Conservation (phyloP, 1,140 invertebrate genomes). For the Hycleus cichorii region DNA sequence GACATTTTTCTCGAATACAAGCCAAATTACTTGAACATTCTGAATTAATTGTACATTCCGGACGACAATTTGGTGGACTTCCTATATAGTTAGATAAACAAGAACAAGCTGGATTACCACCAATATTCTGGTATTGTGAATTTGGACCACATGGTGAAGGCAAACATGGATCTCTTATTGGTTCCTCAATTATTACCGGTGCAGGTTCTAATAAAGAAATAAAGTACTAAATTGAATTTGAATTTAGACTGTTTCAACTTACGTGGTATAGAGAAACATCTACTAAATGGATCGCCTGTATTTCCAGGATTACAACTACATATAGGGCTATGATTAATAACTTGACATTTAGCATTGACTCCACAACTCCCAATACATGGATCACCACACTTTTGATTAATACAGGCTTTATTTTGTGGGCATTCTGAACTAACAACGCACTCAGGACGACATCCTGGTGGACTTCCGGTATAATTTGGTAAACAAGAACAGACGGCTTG, state of each 20-base stretch:
- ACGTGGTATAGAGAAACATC: constrained; percentile 45
- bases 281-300: constrained; percentile 49
- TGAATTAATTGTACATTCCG: constrained; percentile 61
- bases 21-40: constrained; percentile 58
- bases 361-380: constrained; percentile 42
- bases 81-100: constrained; percentile 60
- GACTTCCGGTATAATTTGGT: constrained; percentile 39
- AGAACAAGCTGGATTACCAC: constrained; percentile 55
- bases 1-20: constrained; percentile 59
- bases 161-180: constrained; percentile 54
- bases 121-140: constrained; percentile 53
- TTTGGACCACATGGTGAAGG: constrained; percentile 62
- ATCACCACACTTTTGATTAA: constrained; percentile 39
- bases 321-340: constrained; percentile 43
- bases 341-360: constrained; percentile 38
- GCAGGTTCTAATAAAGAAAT: constrained; percentile 24
- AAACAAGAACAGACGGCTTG: constrained; percentile 60
- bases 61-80: constrained; percentile 60
- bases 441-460: constrained; percentile 45
- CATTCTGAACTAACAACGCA: constrained; percentile 48
- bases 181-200: constrained; percentile 31
- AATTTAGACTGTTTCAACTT: constrained; percentile 6
- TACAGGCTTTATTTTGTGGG: constrained; percentile 36
- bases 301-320: constrained; percentile 43
- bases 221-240: neutral